Base-by-base conservation (phyloP, 2,888 invertebrate species). In the Cactoblastis cactorum region DNA sequence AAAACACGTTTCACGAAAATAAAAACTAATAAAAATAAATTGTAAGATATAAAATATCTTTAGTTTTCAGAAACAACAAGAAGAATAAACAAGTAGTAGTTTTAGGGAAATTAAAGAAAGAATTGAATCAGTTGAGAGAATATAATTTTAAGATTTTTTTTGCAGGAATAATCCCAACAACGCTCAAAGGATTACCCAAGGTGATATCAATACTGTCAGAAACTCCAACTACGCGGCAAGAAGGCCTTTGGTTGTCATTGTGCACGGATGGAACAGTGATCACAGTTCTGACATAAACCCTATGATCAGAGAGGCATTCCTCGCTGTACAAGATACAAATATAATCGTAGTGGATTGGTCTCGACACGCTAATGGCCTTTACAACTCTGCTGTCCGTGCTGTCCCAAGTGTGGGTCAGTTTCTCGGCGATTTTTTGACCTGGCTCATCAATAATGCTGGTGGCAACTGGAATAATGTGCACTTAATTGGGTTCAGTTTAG, bases 401-500 rank as follows among this genome's bases (percentile, higher is more conserved):
- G 80, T 80, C 1, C 77, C 80, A 1, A 38, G 58, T 28, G 72
- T 83, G 1, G 85, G 83, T 1, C 63, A 69, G 37, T 67, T 63
- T 43, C 63, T 85, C 0, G 84, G 79, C 2, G 70, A 75, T 56
- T 83, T 83, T 61, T 45, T 86, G 2, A 58, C 63, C 15, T 83
- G 79, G 78, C 71, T 86, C 15, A 66, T 78, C 49, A 71, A 67
- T 48, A 77, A 58, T 0, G 70, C 65, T 3, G 85, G 84, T 17
- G 80, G 79, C 4, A 74, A 77, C 58, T 81, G 78, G 76, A 73
- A 76, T 54, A 75, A 76, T 24, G 65, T 86, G 1, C 87, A 88
- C 54, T 58, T 87, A 18, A 68, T 85, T 24, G 87, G 87, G 22
- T 78, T 77, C 71, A 86, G 87, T 62, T 73, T 86, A 55, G 87